Percentiles rank a stretch among this genome's conserved stretches.
These are phyloP conservation scores for Cichlasoma orientale DNA, from an alignment of 2,797 vertebrate genomes.

Conservation along the genomic window DNA sequence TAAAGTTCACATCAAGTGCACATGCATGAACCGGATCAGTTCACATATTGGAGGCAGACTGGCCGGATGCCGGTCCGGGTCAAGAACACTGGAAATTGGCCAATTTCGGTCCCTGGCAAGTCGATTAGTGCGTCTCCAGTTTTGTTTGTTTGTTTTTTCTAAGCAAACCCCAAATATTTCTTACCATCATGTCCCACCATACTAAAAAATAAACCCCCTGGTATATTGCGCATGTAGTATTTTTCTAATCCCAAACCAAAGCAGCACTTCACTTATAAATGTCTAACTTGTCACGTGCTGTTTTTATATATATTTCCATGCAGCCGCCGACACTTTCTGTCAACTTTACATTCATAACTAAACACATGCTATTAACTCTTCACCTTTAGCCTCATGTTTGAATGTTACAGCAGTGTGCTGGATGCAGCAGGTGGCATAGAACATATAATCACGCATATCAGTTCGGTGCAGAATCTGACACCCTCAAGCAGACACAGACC, in stretches of 20 bases:
- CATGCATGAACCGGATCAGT: background rate
- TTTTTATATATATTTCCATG: background rate
- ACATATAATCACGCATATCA: conserved; percentile 63
- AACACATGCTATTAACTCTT: background rate
- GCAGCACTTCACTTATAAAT: background rate
- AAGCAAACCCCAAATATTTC: background rate
- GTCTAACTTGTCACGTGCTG: background rate
- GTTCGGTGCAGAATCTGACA: conserved; percentile 70
- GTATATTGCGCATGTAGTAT: background rate
- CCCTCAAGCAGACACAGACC: conserved; percentile 49
- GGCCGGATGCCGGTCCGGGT: background rate
- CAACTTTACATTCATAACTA: background rate
- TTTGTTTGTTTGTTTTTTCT: no score
- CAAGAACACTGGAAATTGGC: background rate
- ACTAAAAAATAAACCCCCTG: background rate
- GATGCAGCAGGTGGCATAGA: conserved; percentile 37
- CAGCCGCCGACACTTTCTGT: background rate
- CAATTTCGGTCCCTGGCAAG: background rate
- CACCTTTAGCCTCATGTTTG: conserved; percentile 8
- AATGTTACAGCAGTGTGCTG: conserved; percentile 16
- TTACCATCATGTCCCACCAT: background rate
- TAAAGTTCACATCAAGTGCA: background rate
- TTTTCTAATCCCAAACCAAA: background rate
- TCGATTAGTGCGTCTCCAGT: background rate
- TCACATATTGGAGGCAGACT: background rate